These are phyloP conservation scores for Tholera decimalis DNA, from an alignment of 2,888 invertebrate genomes.

Conservation along the genomic window DNA sequence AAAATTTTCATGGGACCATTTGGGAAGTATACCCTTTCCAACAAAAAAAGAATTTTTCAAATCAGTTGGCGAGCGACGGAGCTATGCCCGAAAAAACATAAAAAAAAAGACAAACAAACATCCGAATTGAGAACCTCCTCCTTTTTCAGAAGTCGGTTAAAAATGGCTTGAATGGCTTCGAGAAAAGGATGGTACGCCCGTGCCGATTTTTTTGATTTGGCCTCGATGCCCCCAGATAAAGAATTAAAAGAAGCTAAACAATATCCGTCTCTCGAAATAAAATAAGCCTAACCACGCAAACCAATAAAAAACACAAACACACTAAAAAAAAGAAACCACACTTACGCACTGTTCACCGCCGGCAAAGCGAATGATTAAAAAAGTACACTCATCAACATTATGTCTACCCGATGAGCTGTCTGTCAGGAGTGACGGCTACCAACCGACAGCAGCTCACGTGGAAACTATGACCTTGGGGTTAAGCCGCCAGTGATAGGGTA, in stretches of 20 bases:
- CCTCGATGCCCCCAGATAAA: too few relatives aligned
- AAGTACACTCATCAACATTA: slow-evolving; percentile 83
- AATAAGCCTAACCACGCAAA: slow-evolving; percentile 3
- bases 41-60: too few relatives aligned
- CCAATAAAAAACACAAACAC: slow-evolving; percentile 42
- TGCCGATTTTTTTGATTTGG: too few relatives aligned
- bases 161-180: too few relatives aligned
- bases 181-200: too few relatives aligned
- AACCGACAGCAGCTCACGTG: slow-evolving; percentile 72
- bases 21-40: too few relatives aligned
- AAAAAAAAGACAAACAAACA: too few relatives aligned
- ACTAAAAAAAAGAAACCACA: slow-evolving; percentile 41
- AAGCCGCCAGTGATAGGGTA: slow-evolving; percentile 70
- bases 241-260: background rate
- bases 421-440: slow-evolving; percentile 78
- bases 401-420: slow-evolving; percentile 86
- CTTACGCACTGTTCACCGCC: slow-evolving; percentile 57
- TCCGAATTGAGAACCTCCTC: too few relatives aligned
- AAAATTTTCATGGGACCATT: too few relatives aligned
- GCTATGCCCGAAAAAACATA: too few relatives aligned
- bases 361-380: slow-evolving; percentile 78
- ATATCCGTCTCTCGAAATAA: background rate
- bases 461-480: slow-evolving; percentile 73
- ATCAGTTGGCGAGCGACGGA: too few relatives aligned
- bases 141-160: too few relatives aligned